Evolutionary conservation across 2,113 vertebrate genomes (phyloP).

Genomic region (Equus quagga): DNA sequence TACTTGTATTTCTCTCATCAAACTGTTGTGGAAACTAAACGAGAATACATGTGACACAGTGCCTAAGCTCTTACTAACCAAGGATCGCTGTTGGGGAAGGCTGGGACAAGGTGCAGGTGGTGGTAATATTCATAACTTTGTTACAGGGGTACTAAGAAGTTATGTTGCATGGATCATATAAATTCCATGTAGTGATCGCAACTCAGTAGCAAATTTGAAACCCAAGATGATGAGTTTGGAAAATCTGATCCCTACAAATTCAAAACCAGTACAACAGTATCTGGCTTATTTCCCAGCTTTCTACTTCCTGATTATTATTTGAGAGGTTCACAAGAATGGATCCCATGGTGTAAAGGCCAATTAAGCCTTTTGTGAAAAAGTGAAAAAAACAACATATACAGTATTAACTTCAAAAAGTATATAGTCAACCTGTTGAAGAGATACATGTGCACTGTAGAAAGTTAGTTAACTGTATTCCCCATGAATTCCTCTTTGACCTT

Average conservation of each 20-base stretch:
- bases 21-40: not conserved
- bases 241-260: not conserved
- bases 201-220: not conserved
- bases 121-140: not conserved
- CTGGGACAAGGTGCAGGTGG: not conserved
- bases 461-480: not conserved
- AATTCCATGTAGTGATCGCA: not conserved
- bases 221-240: not conserved
- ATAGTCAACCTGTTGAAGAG: not conserved
- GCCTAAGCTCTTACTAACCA: not conserved
- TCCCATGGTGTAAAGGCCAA: not conserved
- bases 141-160: not conserved
- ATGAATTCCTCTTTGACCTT: not conserved
- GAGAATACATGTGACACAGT: rapidly evolving
- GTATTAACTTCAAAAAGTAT: slow-evolving; percentile 30
- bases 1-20: not conserved
- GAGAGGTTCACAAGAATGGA: not conserved
- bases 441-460: not conserved
- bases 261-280: not conserved
- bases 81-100: rapidly evolving
- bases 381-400: not conserved
- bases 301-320: not conserved
- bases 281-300: not conserved
- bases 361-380: not conserved
- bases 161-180: not conserved